A percentile compares a stretch with the other conserved stretches of the same genome.
phyloP scores from a whole-genome alignment of 2,888 invertebrate genomes.

The Eupithecia centaureata region DNA sequence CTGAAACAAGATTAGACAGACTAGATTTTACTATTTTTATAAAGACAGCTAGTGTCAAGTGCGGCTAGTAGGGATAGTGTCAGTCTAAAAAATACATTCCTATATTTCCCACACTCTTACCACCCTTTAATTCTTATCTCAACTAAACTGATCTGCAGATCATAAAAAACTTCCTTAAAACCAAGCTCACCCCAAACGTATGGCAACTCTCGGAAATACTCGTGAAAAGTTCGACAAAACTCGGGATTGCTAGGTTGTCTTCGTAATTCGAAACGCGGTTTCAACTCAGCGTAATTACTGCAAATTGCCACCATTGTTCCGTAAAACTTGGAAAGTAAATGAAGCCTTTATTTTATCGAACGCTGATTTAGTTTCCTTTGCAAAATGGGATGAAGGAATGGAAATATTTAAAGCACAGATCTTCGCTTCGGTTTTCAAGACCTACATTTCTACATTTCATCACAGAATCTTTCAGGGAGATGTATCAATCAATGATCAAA shows the following conservation, averaged over 20 bases:
- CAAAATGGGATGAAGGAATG: neutral
- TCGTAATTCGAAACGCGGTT: conserved; percentile 51
- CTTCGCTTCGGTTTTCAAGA: neutral
- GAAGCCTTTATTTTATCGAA: conserved; percentile 26
- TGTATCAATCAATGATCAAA: neutral
- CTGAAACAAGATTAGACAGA: no score
- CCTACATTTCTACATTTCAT: neutral
- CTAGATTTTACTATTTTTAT: no score
- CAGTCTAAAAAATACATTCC: neutral
- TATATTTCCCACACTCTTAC: neutral
- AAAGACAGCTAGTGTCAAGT: no score
- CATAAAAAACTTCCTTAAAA: conserved; percentile 1
- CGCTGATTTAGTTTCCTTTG: conserved; percentile 31
- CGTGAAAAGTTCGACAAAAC: conserved; percentile 27
- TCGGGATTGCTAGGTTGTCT: conserved; percentile 32
- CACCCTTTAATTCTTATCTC: neutral
- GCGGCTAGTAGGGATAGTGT: no score
- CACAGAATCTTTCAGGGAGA: neutral
- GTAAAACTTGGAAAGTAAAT: conserved; percentile 36
- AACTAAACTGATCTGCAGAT: neutral
- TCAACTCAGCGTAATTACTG: conserved; percentile 62
- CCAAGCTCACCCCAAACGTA: neutral
- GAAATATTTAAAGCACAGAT: neutral
- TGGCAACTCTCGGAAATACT: conserved; percentile 17
- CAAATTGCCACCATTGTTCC: conserved; percentile 73